Conservation (phyloP, 2,888 invertebrate genomes). For the Amorpha juglandis region DNA sequence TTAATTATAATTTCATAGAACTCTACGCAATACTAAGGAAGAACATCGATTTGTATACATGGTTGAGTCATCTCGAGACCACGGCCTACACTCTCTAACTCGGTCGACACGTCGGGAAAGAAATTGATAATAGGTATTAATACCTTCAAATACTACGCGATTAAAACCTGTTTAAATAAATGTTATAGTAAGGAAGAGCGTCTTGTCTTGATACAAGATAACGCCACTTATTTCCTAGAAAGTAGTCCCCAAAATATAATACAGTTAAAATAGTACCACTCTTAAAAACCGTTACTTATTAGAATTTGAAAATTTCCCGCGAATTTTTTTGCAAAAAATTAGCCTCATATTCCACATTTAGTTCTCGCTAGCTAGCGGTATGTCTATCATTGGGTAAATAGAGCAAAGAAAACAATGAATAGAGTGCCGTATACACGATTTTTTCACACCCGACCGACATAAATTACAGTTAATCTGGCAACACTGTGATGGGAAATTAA, state of each 20-base stretch:
- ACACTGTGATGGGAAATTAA: constrained; percentile 52
- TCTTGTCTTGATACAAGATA: background rate
- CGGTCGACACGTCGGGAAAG: too few species aligned
- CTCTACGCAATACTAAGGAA: too few species aligned
- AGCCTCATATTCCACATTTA: constrained; percentile 27
- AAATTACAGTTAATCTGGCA: constrained; percentile 57
- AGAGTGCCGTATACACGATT: constrained; percentile 52
- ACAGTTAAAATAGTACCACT: constrained; percentile 1
- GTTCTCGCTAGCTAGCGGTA: constrained; percentile 52
- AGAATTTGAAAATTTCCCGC: constrained; percentile 11
- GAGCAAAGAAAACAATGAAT: constrained; percentile 76
- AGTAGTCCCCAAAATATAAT: background rate
- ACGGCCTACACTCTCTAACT: too few species aligned
- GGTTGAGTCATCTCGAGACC: too few species aligned
- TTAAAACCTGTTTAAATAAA: too few species aligned
- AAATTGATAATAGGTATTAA: too few species aligned
- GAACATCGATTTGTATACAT: too few species aligned
- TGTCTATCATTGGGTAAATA: constrained; percentile 66
- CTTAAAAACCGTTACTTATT: constrained; percentile 5
- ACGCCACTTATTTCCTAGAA: background rate
- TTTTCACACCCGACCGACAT: constrained; percentile 42
- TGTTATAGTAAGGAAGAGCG: too few species aligned
- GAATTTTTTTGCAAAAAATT: constrained; percentile 6
- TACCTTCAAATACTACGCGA: too few species aligned
- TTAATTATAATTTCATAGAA: too few species aligned